These are phyloP conservation scores for Periplaneta americana DNA, from an alignment of 1,140 invertebrate species.

Conservation along the genomic window DNA sequence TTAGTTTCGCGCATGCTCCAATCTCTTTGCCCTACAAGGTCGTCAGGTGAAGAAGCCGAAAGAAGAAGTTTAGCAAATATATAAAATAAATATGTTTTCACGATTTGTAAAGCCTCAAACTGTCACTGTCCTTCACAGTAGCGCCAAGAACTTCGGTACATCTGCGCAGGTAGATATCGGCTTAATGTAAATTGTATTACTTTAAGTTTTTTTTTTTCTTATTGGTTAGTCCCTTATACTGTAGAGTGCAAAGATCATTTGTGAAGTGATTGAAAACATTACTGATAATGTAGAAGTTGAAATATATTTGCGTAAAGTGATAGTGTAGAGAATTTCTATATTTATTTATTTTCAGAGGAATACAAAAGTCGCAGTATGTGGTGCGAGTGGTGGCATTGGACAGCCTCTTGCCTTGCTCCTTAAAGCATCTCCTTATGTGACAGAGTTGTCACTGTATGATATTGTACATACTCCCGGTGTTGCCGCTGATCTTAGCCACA, in stretches of 20 bases:
- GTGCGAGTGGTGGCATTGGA: slow-evolving; percentile 95
- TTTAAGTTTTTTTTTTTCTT: background rate
- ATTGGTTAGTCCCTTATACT: background rate
- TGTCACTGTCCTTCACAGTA: slow-evolving; percentile 38
- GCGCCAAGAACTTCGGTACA: slow-evolving; percentile 46
- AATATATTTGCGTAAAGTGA: too few species aligned
- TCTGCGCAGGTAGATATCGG: slow-evolving; percentile 41
- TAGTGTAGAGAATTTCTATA: background rate
- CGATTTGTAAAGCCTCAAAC: slow-evolving; percentile 42
- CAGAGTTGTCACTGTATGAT: slow-evolving; percentile 86
- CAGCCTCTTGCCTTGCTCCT: slow-evolving; percentile 95
- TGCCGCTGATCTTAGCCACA: slow-evolving; percentile 96
- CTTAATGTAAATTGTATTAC: background rate
- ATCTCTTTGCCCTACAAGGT: background rate
- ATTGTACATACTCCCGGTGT: slow-evolving; percentile 96
- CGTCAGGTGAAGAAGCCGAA: background rate
- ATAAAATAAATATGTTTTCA: slow-evolving; percentile 44
- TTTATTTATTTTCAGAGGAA: slow-evolving; percentile 45
- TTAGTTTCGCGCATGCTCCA: background rate
- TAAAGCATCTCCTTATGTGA: slow-evolving; percentile 82
- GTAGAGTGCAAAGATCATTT: background rate
- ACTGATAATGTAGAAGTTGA: background rate
- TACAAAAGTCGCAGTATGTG: slow-evolving; percentile 91
- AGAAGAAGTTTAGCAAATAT: background rate
- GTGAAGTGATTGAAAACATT: background rate